Percentiles rank a stretch among this genome's conserved stretches.
phyloP scores from a whole-genome alignment of 2,113 vertebrate species.

The Lipotes vexillifer region DNA sequence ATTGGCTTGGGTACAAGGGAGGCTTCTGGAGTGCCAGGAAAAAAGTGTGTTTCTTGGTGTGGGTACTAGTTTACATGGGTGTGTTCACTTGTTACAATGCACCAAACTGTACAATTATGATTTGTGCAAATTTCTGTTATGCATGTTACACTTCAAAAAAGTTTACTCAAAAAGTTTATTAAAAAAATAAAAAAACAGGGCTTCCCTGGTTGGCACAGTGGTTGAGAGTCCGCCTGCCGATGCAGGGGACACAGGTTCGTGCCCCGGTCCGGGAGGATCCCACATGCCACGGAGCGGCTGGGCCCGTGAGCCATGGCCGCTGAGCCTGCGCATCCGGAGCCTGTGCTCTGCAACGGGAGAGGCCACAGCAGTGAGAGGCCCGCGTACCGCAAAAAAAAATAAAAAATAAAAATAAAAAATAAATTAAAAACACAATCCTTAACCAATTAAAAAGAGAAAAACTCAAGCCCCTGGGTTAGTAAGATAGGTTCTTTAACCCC shows the following conservation, averaged over 20 bases:
- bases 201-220: too few species aligned
- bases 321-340: too few species aligned
- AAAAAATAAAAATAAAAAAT: too few species aligned
- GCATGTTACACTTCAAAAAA: background rate
- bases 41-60: background rate
- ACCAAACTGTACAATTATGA: background rate
- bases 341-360: too few species aligned
- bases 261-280: too few species aligned
- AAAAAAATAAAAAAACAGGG: background rate
- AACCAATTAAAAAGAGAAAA: background rate
- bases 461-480: background rate
- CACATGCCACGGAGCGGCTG: too few species aligned
- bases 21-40: background rate
- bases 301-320: too few species aligned
- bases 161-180: background rate
- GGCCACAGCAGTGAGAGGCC: too few species aligned
- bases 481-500: background rate
- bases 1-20: background rate
- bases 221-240: too few species aligned
- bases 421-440: background rate
- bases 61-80: background rate
- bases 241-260: too few species aligned
- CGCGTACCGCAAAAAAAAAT: too few species aligned
- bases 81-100: background rate
- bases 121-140: background rate